Base-by-base conservation (phyloP, 2,113 vertebrate genomes). In the Gopherus evgoodei region DNA sequence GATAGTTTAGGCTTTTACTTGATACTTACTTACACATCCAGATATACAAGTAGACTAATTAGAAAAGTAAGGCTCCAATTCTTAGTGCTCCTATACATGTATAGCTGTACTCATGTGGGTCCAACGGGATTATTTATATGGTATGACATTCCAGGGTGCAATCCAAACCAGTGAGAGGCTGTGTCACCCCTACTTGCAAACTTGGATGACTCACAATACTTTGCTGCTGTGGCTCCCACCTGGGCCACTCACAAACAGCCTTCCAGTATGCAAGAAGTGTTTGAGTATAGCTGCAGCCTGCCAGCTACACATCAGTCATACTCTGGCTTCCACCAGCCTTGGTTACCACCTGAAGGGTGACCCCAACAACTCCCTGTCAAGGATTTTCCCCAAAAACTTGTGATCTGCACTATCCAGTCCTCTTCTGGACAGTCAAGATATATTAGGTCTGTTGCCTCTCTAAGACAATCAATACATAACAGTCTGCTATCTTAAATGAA, bases 11-110 rank as follows among this genome's bases (percentile, higher is more conserved):
- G 83, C 53, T 87, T 29, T 87, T 31, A 38, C 19, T 87, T 42
- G 3, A 4, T 86, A 90, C 16, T 54, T 86, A 11, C 35, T 88
- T 91, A 80, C 86, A 10, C 89, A 89, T 88, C 27, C 8, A 96
- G 50, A 65, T 75, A 76, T 59, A 92, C 49, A 92, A 82, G 83
- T 5, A 80, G 84, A 84, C 0, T 2, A 24, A 3, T 47, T 80
- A 31, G 4, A 72, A 72, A 91, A 16, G 9, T 50, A 59, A 91
- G 35, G 16, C 17, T 5, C 56, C 76, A 54, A 0, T 89, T 81
- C 50, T 86, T 44, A 27, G 24, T 44, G 72, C 6, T 76, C 22
- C 25, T 76, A 14, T 76, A 76, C 24, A 76, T 44, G 72, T 25
- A 44, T 14, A 87, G 22, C 4, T 0, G 0, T 72, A 10, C 0